Evolutionary conservation across 2,797 vertebrate species (phyloP).

Genomic region (Natrix natrix): DNA sequence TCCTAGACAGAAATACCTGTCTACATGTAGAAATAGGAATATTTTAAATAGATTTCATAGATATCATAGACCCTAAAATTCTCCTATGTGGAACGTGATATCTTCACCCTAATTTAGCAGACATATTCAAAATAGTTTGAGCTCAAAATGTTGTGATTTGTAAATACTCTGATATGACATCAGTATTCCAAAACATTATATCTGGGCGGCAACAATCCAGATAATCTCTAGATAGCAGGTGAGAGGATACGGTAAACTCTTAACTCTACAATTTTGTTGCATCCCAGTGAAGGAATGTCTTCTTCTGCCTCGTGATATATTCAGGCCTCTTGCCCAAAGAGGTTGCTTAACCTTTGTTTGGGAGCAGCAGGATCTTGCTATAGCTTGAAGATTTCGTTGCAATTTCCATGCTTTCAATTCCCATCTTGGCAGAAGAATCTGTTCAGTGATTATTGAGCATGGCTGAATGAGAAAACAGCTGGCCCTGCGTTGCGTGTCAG

Average conservation of each 20-base stretch:
- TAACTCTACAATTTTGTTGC: not conserved
- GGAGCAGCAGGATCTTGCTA: not conserved
- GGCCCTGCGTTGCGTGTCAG: not conserved
- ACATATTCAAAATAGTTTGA: not conserved
- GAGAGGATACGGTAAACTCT: not conserved
- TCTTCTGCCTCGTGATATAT: not conserved
- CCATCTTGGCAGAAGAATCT: not conserved
- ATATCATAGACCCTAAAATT: not conserved
- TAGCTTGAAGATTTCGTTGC: not conserved
- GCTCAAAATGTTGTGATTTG: not conserved
- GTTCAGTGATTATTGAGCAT: constrained; percentile 5
- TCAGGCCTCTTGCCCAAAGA: not conserved
- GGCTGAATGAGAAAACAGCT: constrained; percentile 6
- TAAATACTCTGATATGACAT: not conserved
- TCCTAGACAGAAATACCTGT: not conserved
- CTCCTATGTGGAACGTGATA: not conserved
- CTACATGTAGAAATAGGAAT: not conserved
- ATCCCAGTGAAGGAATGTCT: not conserved
- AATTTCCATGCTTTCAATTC: not conserved
- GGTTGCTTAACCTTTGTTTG: not conserved
- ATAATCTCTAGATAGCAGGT: not conserved
- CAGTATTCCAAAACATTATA: not conserved
- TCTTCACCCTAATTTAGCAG: not conserved
- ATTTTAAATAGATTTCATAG: not conserved
- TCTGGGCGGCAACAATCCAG: not conserved